Base-by-base conservation (phyloP, 2,888 invertebrate genomes). In the Seira sanloemensis region DNA sequence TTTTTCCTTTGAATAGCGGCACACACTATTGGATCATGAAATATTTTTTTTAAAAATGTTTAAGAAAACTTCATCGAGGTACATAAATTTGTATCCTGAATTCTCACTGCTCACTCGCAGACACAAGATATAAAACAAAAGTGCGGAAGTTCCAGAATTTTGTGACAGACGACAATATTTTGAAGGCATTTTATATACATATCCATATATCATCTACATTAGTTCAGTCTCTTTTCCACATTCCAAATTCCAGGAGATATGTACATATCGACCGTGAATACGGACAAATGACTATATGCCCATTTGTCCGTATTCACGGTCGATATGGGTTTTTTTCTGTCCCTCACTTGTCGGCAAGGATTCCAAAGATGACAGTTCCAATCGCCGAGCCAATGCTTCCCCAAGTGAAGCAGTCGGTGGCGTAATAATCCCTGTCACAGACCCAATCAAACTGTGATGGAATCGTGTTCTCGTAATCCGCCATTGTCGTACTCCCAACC, bases 301-400 rank as follows among this genome's bases (percentile, higher is more conserved):
- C n/a, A n/a, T n/a, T n/a, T n/a, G n/a, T n/a, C n/a, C n/a, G n/a
- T n/a, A n/a, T n/a, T n/a, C n/a, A n/a, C n/a, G 37, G 37, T 7
- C 5, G 37, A 37, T 7, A 37, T 7, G 12, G 12, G 37, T 7
- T 37, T 50, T 50, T 50, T 50, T 50, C 50, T n/a, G n/a, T n/a
- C n/a, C n/a, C 72, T 58, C 58, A 93, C 93, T 91, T 91, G 90
- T 94, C 94, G 78, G 93, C 93, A 87, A 93, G 90, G 90, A 93
- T 92, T 85, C 93, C 93, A 90, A 93, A 92, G 86, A 93, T 90
- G 89, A 93, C 91, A 46, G 93, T 92, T 69, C 93, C 93, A 73
- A 93, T 88, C 79, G 93, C 92, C 90, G 93, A 93, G 37, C 93
- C 93, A 76, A 93, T 90, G 88, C 92, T 92, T 82, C 91, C 91